Conservation (phyloP, 64 coral and sea anemone genomes). For the Cladopsammia gracilis region DNA sequence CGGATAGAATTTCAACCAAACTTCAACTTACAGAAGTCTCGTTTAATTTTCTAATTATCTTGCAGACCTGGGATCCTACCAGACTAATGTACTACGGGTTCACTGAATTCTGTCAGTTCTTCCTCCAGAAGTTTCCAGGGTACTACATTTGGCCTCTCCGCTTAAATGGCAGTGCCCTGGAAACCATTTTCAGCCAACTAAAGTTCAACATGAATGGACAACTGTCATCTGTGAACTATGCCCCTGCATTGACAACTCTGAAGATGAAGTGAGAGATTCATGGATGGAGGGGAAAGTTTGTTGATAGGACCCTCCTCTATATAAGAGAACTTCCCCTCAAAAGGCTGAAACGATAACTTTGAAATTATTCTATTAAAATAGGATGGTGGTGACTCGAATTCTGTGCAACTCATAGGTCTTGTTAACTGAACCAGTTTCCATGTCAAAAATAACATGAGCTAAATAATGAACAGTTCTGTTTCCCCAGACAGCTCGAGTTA, state of each 20-base stretch:
- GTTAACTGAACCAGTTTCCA: too few relatives aligned
- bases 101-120: background rate
- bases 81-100: slow-evolving; percentile 11
- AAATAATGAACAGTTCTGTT: too few relatives aligned
- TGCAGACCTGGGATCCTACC: slow-evolving; percentile 12
- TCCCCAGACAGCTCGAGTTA: too few relatives aligned
- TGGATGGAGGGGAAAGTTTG: background rate
- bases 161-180: slow-evolving; percentile 35
- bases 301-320: background rate
- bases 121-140: slow-evolving; percentile 13
- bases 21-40: too few relatives aligned
- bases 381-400: too few relatives aligned
- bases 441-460: too few relatives aligned
- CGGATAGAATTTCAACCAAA: too few relatives aligned
- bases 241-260: background rate
- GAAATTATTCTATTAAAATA: too few relatives aligned
- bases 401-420: too few relatives aligned
- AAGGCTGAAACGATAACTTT: background rate
- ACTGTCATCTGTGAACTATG: background rate
- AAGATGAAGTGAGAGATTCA: background rate
- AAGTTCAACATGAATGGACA: slow-evolving; percentile 6
- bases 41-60: too few relatives aligned
- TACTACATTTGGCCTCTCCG: slow-evolving; percentile 5
- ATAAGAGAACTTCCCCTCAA: background rate
- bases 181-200: slow-evolving; percentile 21